Evolutionary conservation across 2,797 vertebrate genomes (phyloP).

Genomic region (Acanthis flammea): DNA sequence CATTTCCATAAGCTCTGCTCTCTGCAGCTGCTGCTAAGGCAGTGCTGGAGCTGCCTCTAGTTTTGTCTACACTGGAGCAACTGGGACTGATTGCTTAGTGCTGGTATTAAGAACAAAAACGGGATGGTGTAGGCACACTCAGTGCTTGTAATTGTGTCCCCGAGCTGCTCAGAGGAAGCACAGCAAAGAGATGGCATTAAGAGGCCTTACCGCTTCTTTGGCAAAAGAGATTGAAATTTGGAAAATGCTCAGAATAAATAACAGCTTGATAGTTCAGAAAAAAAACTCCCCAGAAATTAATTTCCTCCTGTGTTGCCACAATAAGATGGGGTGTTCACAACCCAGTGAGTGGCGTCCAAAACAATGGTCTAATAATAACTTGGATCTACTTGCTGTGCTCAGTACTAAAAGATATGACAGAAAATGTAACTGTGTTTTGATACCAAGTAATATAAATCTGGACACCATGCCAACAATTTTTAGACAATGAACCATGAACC

Average conservation of each 20-base stretch:
- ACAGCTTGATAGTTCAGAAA: background rate
- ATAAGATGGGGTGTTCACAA: background rate
- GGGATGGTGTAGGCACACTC: background rate
- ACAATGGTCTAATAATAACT: background rate
- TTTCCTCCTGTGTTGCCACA: background rate
- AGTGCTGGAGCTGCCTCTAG: background rate
- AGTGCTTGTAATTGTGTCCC: background rate
- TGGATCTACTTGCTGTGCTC: background rate
- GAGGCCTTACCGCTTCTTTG: background rate
- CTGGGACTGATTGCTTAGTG: background rate
- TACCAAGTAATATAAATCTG: background rate
- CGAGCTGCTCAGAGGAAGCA: background rate
- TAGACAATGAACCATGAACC: background rate
- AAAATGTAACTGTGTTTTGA: background rate
- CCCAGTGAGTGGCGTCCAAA: background rate
- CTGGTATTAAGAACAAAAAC: background rate
- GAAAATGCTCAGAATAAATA: background rate
- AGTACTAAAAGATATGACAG: background rate
- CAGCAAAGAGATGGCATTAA: background rate
- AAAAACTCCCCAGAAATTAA: background rate
- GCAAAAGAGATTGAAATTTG: background rate
- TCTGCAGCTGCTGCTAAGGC: background rate
- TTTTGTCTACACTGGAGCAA: background rate
- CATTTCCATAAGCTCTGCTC: background rate
- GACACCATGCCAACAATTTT: background rate